Evolutionary conservation across 2,888 invertebrate species (phyloP).

Genomic region (Drosophila diplacantha): DNA sequence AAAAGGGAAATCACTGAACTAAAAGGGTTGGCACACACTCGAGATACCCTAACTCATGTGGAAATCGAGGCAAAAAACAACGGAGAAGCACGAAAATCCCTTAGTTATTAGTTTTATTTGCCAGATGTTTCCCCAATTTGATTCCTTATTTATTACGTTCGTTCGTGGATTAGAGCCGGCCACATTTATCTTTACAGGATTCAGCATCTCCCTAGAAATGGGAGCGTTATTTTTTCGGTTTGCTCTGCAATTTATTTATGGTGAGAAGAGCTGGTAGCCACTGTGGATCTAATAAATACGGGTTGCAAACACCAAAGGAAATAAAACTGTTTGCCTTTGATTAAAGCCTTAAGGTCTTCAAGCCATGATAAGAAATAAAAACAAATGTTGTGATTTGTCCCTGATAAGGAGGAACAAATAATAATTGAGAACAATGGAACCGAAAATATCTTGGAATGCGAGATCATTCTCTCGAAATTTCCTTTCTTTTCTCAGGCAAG

Average conservation of each 20-base stretch:
- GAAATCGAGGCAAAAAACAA: not conserved
- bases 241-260: constrained; percentile 3
- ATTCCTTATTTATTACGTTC: constrained; percentile 10
- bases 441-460: not conserved
- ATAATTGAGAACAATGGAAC: not conserved
- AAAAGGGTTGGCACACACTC: constrained; percentile 10
- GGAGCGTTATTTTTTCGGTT: not conserved
- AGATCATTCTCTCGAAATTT: not conserved
- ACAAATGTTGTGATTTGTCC: constrained; percentile 1
- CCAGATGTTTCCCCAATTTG: constrained; percentile 8
- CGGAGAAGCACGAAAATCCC: not conserved
- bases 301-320: not conserved
- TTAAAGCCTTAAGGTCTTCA: not conserved
- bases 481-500: not conserved
- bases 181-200: constrained; percentile 13
- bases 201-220: constrained; percentile 1
- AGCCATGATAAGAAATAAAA: constrained; percentile 13
- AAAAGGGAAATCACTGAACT: constrained; percentile 2
- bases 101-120: constrained; percentile 14
- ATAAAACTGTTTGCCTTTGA: constrained; percentile 4
- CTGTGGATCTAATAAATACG: constrained; percentile 4
- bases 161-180: constrained; percentile 3
- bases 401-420: constrained; percentile 5
- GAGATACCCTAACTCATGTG: constrained; percentile 16
- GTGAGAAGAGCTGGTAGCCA: constrained; percentile 3